phyloP scores from a whole-genome alignment of 2,797 vertebrate species.

The Cyclopterus lumpus region DNA sequence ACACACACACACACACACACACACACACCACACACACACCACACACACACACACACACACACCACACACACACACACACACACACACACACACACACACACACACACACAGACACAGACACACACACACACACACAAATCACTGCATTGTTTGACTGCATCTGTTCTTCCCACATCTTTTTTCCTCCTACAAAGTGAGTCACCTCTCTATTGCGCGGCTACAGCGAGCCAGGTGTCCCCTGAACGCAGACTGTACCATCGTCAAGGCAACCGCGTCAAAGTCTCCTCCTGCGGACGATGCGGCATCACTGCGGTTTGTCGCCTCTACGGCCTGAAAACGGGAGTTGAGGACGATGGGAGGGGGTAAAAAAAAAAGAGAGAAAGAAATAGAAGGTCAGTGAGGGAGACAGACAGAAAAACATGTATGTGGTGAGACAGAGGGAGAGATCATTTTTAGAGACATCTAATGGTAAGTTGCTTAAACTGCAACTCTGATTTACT shows the following conservation, averaged over 20 bases:
- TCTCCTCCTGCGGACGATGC: constrained; percentile 27
- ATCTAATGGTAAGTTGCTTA: constrained; percentile 28
- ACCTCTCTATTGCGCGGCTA: constrained; percentile 79
- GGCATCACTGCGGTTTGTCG: constrained; percentile 14
- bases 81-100: constrained; percentile 17
- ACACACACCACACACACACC: too few relatives aligned
- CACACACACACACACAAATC: constrained; percentile 16
- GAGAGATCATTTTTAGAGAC: constrained; percentile 4
- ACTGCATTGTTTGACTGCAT: neutral
- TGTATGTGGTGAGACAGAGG: neutral
- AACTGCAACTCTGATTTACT: constrained; percentile 3
- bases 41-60: constrained; percentile 6
- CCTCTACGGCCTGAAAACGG: constrained; percentile 55
- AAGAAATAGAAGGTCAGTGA: neutral
- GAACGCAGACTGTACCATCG: constrained; percentile 86
- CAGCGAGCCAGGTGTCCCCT: constrained; percentile 87
- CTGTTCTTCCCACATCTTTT: neutral
- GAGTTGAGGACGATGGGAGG: neutral
- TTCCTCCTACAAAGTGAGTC: constrained; percentile 18
- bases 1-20: neutral
- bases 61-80: constrained; percentile 10
- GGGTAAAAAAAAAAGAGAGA: neutral
- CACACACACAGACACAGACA: neutral
- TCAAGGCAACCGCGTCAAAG: constrained; percentile 76
- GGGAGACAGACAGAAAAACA: neutral